phyloP scores from a whole-genome alignment of 30 jellyfish, hydroid and myxozoan species.

The Hydra vulgaris region DNA sequence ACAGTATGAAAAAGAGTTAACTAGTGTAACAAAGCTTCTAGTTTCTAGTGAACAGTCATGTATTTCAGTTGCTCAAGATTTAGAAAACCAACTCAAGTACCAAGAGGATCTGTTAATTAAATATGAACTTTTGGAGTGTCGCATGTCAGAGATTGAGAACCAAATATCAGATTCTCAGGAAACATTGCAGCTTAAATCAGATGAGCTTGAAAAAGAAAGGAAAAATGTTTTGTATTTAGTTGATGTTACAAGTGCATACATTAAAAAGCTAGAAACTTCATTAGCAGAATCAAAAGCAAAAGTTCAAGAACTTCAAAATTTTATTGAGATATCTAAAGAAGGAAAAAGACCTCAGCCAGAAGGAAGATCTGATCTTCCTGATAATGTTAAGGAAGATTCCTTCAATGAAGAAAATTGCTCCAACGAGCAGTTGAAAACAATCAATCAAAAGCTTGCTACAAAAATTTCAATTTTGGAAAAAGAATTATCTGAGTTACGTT shows the following conservation, averaged over 20 bases:
- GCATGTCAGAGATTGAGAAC: slow-evolving; percentile 46
- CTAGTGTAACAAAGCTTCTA: slow-evolving; percentile 37
- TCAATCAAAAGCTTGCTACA: slow-evolving; percentile 20
- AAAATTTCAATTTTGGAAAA: slow-evolving; percentile 30
- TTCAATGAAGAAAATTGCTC: background rate
- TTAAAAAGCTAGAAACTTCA: slow-evolving; percentile 70
- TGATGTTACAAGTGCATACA: slow-evolving; percentile 95
- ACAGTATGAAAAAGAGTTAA: slow-evolving; percentile 14
- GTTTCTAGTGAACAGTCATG: slow-evolving; percentile 59
- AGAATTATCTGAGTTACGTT: background rate
- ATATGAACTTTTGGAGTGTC: background rate
- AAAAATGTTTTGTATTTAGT: slow-evolving; percentile 72
- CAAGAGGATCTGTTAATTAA: slow-evolving; percentile 20
- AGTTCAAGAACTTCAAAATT: slow-evolving; percentile 68
- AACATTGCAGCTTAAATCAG: slow-evolving; percentile 56
- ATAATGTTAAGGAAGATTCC: background rate
- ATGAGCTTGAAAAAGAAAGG: slow-evolving; percentile 83
- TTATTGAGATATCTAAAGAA: slow-evolving; percentile 17
- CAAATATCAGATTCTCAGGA: slow-evolving; percentile 65
- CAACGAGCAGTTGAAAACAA: background rate
- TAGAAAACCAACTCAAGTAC: slow-evolving; percentile 24
- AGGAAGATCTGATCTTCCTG: slow-evolving; percentile 45
- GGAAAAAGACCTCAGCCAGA: slow-evolving; percentile 84
- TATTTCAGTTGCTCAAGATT: slow-evolving; percentile 43
- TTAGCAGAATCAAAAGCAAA: slow-evolving; percentile 57